Conservation (phyloP, 1,140 invertebrate species). For the Anoplophora glabripennis region DNA sequence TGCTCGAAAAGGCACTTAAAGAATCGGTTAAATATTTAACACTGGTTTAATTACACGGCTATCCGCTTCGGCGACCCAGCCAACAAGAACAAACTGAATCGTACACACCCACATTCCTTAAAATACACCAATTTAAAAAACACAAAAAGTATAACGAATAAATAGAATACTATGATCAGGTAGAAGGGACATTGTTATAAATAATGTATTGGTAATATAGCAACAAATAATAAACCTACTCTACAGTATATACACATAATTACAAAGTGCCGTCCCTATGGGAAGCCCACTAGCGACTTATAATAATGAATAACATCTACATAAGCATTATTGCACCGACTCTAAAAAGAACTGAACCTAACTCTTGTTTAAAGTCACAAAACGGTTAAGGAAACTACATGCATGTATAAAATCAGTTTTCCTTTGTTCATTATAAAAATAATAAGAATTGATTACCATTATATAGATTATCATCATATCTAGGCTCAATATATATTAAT, state of each 20-base stretch:
- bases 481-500: constrained; percentile 13
- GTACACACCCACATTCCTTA: constrained; percentile 16
- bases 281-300: constrained; percentile 36
- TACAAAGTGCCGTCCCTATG: constrained; percentile 13
- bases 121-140: constrained; percentile 19
- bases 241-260: constrained; percentile 19
- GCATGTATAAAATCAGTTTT: constrained; percentile 24
- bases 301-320: constrained; percentile 44
- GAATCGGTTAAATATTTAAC: constrained; percentile 22
- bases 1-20: constrained; percentile 22
- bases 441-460: constrained; percentile 21
- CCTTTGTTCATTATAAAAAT: constrained; percentile 29
- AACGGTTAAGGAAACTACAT: constrained; percentile 10
- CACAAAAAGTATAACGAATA: constrained; percentile 18
- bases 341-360: neutral
- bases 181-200: constrained; percentile 14
- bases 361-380: constrained; percentile 5
- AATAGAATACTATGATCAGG: constrained; percentile 22
- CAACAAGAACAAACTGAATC: constrained; percentile 4
- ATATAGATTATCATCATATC: constrained; percentile 15
- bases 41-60: constrained; percentile 9
- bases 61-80: neutral
- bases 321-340: constrained; percentile 38
- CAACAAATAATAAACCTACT: constrained; percentile 22
- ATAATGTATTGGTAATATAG: constrained; percentile 16